phyloP scores from a whole-genome alignment of 2,797 vertebrate genomes.

The Vireo griseus region DNA sequence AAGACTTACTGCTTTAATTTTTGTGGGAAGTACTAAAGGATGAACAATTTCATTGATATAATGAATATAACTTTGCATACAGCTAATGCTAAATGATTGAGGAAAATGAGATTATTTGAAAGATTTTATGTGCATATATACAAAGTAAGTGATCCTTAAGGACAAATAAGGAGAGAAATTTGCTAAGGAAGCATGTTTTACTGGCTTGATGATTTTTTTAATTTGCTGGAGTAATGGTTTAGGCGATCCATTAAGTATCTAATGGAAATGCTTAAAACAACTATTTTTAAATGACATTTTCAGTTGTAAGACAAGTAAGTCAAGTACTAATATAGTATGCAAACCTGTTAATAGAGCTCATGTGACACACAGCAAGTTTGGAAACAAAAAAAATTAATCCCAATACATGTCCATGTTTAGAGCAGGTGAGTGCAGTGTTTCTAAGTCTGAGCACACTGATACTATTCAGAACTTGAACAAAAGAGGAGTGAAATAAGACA shows the following conservation, averaged over 20 bases:
- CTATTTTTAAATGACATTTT: background rate
- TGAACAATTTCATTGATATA: background rate
- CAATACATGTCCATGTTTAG: accelerated
- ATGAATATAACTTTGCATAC: background rate
- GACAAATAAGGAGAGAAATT: background rate
- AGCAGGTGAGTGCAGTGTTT: background rate
- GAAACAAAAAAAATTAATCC: background rate
- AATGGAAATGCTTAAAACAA: background rate
- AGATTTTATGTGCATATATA: background rate
- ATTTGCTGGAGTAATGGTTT: background rate
- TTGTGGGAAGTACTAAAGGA: background rate
- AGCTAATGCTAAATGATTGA: background rate
- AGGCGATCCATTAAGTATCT: background rate
- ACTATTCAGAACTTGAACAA: background rate
- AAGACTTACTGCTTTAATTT: conserved; percentile 9
- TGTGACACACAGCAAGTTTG: background rate
- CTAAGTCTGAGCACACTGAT: background rate
- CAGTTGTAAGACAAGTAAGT: background rate
- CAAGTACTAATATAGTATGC: background rate
- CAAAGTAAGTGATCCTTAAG: background rate
- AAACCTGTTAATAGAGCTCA: background rate
- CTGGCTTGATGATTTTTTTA: background rate
- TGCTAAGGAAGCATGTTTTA: background rate
- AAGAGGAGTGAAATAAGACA: background rate
- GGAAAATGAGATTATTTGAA: background rate